phyloP scores from a whole-genome alignment of 2,888 invertebrate genomes.

The Ormyrus rosae region DNA sequence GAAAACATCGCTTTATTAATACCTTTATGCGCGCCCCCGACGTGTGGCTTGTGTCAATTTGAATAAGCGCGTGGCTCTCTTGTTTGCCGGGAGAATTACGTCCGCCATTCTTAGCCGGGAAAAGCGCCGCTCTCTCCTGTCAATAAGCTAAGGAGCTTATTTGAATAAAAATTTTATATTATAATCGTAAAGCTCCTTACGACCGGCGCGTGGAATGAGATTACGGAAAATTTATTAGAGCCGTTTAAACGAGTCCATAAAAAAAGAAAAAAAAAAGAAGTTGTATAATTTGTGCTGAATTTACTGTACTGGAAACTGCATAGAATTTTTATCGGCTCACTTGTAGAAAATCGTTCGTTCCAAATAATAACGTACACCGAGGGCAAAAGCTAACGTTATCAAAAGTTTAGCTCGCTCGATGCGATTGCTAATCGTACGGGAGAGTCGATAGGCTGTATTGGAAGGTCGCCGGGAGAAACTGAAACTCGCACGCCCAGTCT shows the following conservation, averaged over 20 bases:
- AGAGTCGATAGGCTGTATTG: background rate
- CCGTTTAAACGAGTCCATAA: constrained; percentile 33
- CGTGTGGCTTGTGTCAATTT: background rate
- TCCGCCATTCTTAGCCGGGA: no score
- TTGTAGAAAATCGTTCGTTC: constrained; percentile 42
- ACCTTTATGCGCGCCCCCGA: background rate
- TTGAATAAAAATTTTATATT: constrained; percentile 38
- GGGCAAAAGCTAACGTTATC: no score
- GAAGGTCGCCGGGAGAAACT: no score
- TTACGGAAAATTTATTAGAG: constrained; percentile 46
- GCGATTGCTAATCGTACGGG: background rate
- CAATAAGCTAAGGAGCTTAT: background rate
- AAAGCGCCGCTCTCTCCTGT: no score
- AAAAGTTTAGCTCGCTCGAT: no score
- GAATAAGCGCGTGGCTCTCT: background rate
- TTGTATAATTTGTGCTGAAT: constrained; percentile 46
- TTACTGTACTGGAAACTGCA: constrained; percentile 34
- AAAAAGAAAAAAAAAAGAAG: constrained; percentile 3
- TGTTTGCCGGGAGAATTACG: no score
- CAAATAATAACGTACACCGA: no score
- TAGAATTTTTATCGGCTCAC: constrained; percentile 43
- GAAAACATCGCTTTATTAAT: constrained; percentile 1
- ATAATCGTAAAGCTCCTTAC: constrained; percentile 34
- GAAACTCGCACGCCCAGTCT: no score
- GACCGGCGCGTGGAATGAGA: constrained; percentile 33